Conservation (phyloP, 92 coral and sea anemone genomes). For the Porites divaricata region DNA sequence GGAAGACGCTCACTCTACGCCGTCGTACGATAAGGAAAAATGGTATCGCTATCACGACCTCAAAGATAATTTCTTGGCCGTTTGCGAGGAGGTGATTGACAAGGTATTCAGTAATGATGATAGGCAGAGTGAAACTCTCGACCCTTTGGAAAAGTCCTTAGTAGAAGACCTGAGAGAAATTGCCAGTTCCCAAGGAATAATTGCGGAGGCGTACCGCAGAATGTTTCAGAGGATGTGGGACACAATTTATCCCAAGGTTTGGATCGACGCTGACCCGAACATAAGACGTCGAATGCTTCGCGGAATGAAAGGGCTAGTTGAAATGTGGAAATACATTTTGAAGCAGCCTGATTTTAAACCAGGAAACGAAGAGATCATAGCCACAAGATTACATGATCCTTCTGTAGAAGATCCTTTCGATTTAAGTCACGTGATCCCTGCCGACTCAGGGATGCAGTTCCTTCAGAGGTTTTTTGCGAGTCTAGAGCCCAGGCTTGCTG, state of each 20-base stretch:
- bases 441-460: neutral
- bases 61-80: neutral
- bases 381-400: neutral
- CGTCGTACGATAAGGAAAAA: neutral
- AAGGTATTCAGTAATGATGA: neutral
- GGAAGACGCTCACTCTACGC: too few relatives aligned
- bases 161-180: conserved; percentile 8
- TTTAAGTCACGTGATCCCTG: neutral
- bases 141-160: conserved; percentile 4
- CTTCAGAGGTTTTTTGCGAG: neutral
- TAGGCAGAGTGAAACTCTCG: neutral
- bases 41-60: conserved; percentile 25
- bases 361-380: conserved; percentile 4
- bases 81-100: neutral
- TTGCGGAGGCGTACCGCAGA: neutral
- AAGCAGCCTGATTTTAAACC: neutral
- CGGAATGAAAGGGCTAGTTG: neutral
- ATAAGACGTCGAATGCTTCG: conserved; percentile 2
- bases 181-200: neutral
- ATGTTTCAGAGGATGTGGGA: neutral
- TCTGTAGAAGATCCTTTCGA: neutral
- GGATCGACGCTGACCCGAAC: neutral
- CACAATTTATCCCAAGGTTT: neutral
- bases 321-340: neutral
- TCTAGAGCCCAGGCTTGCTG: neutral